A percentile compares a stretch with the other conserved stretches of the same genome.
Evolutionary conservation across 2,888 invertebrate genomes (phyloP).

Genomic region (Drosophila mettleri): DNA sequence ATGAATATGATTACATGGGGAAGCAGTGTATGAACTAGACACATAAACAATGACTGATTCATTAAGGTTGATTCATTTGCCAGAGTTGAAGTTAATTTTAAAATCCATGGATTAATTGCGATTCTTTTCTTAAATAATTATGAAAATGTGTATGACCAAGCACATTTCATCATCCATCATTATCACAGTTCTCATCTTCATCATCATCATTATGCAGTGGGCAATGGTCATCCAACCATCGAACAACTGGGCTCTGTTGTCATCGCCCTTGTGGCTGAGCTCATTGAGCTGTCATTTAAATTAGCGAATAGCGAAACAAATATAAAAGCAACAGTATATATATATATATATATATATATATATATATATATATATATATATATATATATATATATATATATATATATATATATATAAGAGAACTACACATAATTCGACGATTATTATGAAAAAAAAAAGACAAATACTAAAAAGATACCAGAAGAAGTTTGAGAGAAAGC

Average conservation of each 20-base stretch:
- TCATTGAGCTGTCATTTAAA: slow-evolving; percentile 58
- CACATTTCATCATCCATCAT: slow-evolving; percentile 29
- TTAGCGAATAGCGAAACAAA: slow-evolving; percentile 36
- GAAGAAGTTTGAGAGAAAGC: background rate
- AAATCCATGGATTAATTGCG: slow-evolving; percentile 26
- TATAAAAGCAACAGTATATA: slow-evolving; percentile 11
- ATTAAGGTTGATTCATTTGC: background rate
- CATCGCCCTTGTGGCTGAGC: slow-evolving; percentile 52
- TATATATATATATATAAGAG: slow-evolving; percentile 3
- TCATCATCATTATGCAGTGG: slow-evolving; percentile 12
- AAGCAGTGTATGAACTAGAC: background rate
- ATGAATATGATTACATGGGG: background rate
- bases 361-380: background rate
- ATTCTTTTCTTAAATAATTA: slow-evolving; percentile 6
- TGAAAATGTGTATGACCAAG: slow-evolving; percentile 9
- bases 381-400: background rate
- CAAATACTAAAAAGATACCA: background rate
- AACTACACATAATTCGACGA: slow-evolving; percentile 43
- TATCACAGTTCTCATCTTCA: slow-evolving; percentile 7
- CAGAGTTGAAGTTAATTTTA: slow-evolving; percentile 4
- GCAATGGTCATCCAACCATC: slow-evolving; percentile 34
- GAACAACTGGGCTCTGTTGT: slow-evolving; percentile 33
- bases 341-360: background rate
- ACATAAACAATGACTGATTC: background rate
- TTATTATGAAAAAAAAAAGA: slow-evolving; percentile 17